Conservation (phyloP, 2,888 invertebrate genomes). For the Andrena haemorrhoa region DNA sequence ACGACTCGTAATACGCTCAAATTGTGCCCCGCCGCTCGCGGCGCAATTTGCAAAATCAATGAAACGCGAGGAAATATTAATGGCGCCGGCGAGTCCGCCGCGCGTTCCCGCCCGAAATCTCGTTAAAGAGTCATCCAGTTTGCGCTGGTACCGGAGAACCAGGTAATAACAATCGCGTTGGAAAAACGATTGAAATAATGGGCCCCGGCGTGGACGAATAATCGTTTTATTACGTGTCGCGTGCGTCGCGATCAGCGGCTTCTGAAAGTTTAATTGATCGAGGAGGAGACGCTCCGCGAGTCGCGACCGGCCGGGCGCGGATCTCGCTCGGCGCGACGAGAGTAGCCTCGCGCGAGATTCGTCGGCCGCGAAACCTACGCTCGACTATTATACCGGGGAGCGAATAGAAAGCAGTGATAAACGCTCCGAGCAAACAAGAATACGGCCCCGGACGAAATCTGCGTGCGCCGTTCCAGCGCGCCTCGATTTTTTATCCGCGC, state of each 20-base stretch:
- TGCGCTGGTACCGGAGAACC: slow-evolving; percentile 16
- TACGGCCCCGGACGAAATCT: too few species aligned
- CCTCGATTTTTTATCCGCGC: too few species aligned
- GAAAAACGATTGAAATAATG: slow-evolving; percentile 47
- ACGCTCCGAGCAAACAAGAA: too few species aligned
- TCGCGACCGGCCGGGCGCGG: not conserved
- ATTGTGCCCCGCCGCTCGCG: not conserved
- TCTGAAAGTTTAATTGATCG: slow-evolving; percentile 46
- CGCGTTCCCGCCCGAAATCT: slow-evolving; percentile 39
- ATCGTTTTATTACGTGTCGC: slow-evolving; percentile 50
- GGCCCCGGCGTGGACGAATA: slow-evolving; percentile 41
- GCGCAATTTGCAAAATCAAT: slow-evolving; percentile 60
- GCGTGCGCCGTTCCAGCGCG: too few species aligned
- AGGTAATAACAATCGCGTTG: slow-evolving; percentile 26
- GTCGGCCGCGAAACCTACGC: too few species aligned
- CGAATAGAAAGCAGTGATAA: too few species aligned
- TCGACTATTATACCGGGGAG: too few species aligned
- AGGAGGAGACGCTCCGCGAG: not conserved
- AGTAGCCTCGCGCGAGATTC: not conserved
- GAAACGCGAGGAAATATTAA: slow-evolving; percentile 59
- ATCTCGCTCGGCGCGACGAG: not conserved
- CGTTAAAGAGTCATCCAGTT: slow-evolving; percentile 59
- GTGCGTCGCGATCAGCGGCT: slow-evolving; percentile 31
- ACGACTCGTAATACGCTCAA: slow-evolving; percentile 9
- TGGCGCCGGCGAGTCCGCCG: slow-evolving; percentile 32